Base-by-base conservation (phyloP, 2,888 invertebrate genomes). In the Sphaeridia pumilis region DNA sequence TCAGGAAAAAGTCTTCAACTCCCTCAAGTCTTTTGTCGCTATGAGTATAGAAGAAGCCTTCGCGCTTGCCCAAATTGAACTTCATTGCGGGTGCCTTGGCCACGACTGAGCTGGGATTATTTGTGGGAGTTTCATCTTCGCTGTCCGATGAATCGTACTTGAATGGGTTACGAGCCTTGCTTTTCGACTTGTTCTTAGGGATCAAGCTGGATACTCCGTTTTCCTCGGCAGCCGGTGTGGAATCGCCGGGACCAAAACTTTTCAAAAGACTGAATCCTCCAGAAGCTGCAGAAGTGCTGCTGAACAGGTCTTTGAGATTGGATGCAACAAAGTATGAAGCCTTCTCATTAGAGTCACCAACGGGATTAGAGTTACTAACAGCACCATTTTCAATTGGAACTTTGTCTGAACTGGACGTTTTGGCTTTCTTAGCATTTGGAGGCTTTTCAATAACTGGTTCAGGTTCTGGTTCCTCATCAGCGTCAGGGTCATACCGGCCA, bases 141-240 rank as follows among this genome's bases (percentile, higher is more conserved):
- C 59, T 59, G 34, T 63, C 63, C 1, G 61, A 61, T 3, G 64
- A 64, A 27, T 64, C 64, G 34, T 64, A 64, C 26, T 59, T 57
- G 49, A 64, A 64, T 4, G 64, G 64, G 47, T 64, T 64, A 10
- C 26, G 31, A 14, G 10, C 31, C 14, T 31, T 31, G n/a, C n/a
- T n/a, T 17, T 38, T 38, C 7, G 35, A 4, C n/a, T n/a, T n/a
- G n/a, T n/a, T n/a, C 24, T 36, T 44, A 14, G 21, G 22, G n/a
- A n/a, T n/a, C 22, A 20, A 36, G 22, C 21, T 10, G 17, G 17
- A 20, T 35, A 2, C 31, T 10, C 22, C 25, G 35, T 5, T 43
- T 46, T 45, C 46, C 14, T 36, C 31, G 25, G 25, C 12, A 12
- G 21, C 34, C 26, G 12, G 4, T 2, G 28, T 20, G 17, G 44